Percentiles rank a stretch among this genome's conserved stretches.
These are phyloP conservation scores for Planiliza haematocheilus DNA, from an alignment of 2,113 vertebrate genomes.

Conservation along the genomic window DNA sequence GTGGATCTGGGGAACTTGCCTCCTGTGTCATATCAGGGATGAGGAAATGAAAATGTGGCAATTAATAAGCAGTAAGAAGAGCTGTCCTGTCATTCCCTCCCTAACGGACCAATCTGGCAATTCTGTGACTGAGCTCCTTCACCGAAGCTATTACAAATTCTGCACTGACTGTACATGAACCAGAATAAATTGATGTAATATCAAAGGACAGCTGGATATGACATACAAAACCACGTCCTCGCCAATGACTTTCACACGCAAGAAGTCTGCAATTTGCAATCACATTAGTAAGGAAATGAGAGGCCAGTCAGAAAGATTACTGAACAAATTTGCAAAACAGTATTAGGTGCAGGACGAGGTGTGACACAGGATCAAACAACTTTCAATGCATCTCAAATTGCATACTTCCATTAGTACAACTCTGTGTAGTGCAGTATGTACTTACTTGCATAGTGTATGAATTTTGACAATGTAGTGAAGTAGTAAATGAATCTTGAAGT, in stretches of 20 bases:
- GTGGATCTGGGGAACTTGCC: conserved; percentile 37
- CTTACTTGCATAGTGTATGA: too few species aligned
- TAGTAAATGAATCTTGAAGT: too few species aligned
- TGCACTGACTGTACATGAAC: conserved; percentile 29
- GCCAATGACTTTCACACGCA: background rate
- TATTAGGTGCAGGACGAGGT: too few species aligned
- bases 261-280: background rate
- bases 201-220: conserved; percentile 14
- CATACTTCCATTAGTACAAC: too few species aligned
- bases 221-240: background rate
- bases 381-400: background rate
- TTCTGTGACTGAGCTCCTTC: conserved; percentile 38
- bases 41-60: conserved; percentile 64
- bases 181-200: conserved; percentile 11
- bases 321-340: too few species aligned
- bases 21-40: conserved; percentile 35
- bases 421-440: too few species aligned
- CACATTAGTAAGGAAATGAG: background rate
- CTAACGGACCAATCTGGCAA: conserved; percentile 54
- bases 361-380: too few species aligned
- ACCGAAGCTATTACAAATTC: conserved; percentile 29
- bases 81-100: conserved; percentile 38
- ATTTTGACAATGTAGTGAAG: too few species aligned
- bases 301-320: background rate
- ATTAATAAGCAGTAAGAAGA: conserved; percentile 63